Base-by-base conservation (phyloP, 1,140 invertebrate species). In the Drosophila equinoxialis region DNA sequence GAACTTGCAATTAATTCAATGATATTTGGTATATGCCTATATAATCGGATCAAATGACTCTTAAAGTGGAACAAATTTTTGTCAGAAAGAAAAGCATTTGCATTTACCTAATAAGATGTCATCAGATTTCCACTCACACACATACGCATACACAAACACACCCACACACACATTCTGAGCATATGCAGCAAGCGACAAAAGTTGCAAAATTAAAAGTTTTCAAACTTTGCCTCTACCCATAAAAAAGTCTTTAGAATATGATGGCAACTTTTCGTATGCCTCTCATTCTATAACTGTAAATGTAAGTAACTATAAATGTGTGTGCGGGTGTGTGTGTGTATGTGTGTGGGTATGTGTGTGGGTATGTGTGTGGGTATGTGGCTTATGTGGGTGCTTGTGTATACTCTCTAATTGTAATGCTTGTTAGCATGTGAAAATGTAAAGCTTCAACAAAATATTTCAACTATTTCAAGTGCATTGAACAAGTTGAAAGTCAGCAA, bases 181-280 rank as follows among this genome's bases (percentile, higher is more conserved):
- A 77, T 77, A 77, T 77, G 75, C 74, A 66, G 57, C 72, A 63
- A 68, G 65, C 74, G 74, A 61, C 74, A 76, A 77, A 77, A 77
- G 74, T 77, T 77, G 42, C 61, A 71, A 77, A 77, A 77, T 77
- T 77, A 77, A 77, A 77, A 77, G 74, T 77, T 77, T 77, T 8
- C 1, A 20, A 20, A 51, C 35, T 37, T 37, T 8, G 35, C 35
- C 35, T 37, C 8, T 10, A 8, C 7, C 35, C 35, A 37, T 37
- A 8, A 8, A 64, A 70, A 77, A 77, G 75, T 77, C 58, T 60
- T 26, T 26, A 63, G 39, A 30, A 63, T 23, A 48, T 26, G 17
- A 63, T 13, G 39, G 26, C 26, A 57, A 57, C 55, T 58, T 58
- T 48, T 58, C 30, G 33, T 59, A 3, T 17, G 30, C 57, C 57